Conservation (phyloP, 2,113 vertebrate genomes). For the Brachypteracias leptosomus region DNA sequence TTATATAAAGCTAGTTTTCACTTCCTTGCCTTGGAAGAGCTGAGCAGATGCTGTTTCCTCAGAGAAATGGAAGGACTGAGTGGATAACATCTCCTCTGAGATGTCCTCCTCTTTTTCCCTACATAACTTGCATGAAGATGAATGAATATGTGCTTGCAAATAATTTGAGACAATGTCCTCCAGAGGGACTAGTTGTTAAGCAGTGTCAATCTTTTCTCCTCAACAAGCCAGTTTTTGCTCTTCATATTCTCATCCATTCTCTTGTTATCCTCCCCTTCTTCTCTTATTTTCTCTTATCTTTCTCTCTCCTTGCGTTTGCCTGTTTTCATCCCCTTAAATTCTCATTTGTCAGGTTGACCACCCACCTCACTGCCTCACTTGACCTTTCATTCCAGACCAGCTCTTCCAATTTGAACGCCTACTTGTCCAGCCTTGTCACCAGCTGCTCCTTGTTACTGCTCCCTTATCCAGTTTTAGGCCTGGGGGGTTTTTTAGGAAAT, state of each 20-base stretch:
- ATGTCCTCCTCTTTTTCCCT: background rate
- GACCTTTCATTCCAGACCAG: background rate
- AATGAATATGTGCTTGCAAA: background rate
- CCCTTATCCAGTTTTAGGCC: background rate
- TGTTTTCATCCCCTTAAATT: background rate
- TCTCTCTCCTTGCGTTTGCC: background rate
- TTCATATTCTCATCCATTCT: background rate
- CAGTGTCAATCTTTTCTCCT: background rate
- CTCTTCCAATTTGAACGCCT: background rate
- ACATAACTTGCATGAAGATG: background rate
- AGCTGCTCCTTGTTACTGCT: background rate
- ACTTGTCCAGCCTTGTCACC: background rate
- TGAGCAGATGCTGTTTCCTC: conserved; percentile 18
- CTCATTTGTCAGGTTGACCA: background rate
- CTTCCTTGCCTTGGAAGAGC: background rate
- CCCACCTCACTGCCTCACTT: background rate
- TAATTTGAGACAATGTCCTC: background rate
- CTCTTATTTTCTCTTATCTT: background rate
- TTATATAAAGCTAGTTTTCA: background rate
- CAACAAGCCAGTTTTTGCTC: background rate
- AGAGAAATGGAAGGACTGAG: background rate
- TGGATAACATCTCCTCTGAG: conserved; percentile 26
- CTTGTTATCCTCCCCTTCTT: background rate
- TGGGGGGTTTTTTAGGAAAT: background rate
- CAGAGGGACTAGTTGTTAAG: background rate